A percentile compares a stretch with the other conserved stretches of the same genome.
Conservation (phyloP, 53 echinoderm and acorn worm species). For the Stichopus horrens region DNA sequence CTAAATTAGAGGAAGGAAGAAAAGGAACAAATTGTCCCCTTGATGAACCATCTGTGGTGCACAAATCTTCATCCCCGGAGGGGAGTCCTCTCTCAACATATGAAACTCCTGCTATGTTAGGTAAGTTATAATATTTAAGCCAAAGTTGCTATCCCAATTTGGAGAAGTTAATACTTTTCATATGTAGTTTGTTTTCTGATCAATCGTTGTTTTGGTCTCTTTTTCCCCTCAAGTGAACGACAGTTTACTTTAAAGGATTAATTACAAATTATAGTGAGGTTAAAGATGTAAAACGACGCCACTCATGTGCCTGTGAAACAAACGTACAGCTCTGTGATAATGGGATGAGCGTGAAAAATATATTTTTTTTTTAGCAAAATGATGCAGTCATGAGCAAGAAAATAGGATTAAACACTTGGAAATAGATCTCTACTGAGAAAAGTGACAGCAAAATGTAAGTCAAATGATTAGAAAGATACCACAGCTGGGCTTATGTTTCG, state of each 20-base stretch:
- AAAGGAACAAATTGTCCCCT: neutral
- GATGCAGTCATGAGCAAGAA: too few species aligned
- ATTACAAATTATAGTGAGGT: neutral
- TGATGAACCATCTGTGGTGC: neutral
- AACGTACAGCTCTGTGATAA: too few species aligned
- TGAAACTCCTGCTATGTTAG: slow-evolving; percentile 28
- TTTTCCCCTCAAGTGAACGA: neutral
- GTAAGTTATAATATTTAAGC: neutral
- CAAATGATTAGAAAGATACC: too few species aligned
- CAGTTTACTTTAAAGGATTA: neutral
- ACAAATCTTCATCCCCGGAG: slow-evolving; percentile 6
- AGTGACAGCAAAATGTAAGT: too few species aligned
- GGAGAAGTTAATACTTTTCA: neutral
- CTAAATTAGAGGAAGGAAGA: slow-evolving; percentile 1
- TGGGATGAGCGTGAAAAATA: too few species aligned
- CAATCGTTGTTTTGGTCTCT: neutral
- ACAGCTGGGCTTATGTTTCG: too few species aligned
- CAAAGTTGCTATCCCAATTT: neutral
- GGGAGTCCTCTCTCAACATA: slow-evolving; percentile 33
- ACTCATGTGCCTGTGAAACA: neutral
- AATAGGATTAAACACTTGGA: too few species aligned
- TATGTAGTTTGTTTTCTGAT: neutral
- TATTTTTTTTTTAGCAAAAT: too few species aligned
- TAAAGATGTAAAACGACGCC: neutral
- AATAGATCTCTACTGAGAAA: too few species aligned